These are phyloP conservation scores for Agapetus fuscipes DNA, from an alignment of 2,888 invertebrate species.

Conservation along the genomic window DNA sequence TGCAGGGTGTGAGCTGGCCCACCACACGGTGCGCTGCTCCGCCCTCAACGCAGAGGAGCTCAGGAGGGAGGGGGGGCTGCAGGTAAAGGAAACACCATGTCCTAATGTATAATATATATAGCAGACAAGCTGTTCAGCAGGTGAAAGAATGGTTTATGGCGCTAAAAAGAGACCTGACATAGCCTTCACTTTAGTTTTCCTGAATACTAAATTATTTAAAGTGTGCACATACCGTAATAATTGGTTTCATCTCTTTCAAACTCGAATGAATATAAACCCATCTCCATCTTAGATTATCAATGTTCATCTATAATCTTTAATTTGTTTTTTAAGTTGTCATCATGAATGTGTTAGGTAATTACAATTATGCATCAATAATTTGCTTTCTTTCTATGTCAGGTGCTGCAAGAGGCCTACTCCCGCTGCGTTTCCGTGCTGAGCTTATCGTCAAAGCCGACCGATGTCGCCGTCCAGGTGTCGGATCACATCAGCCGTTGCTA, in stretches of 20 bases:
- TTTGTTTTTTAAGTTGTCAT: no score
- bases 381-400: slow-evolving; percentile 31
- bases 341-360: no score
- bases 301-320: no score
- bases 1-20: slow-evolving; percentile 89
- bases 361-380: not conserved
- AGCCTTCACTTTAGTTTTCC: no score
- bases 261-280: not conserved
- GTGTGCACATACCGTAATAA: not conserved
- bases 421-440: slow-evolving; percentile 89
- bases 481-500: slow-evolving; percentile 85
- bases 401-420: slow-evolving; percentile 81
- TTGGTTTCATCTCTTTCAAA: not conserved
- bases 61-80: slow-evolving; percentile 85
- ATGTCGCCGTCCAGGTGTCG: slow-evolving; percentile 85
- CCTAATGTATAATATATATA: not conserved
- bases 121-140: not conserved
- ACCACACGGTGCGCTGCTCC: slow-evolving; percentile 93
- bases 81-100: slow-evolving; percentile 37
- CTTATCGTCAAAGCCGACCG: slow-evolving; percentile 63
- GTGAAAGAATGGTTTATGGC: no score
- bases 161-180: no score
- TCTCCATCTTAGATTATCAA: no score
- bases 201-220: no score
- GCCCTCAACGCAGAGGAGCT: slow-evolving; percentile 97